Evolutionary conservation across 2,797 vertebrate genomes (phyloP), one percentile per base, ranked within the genome.

Genomic region (Peromyscus attwateri): DNA sequence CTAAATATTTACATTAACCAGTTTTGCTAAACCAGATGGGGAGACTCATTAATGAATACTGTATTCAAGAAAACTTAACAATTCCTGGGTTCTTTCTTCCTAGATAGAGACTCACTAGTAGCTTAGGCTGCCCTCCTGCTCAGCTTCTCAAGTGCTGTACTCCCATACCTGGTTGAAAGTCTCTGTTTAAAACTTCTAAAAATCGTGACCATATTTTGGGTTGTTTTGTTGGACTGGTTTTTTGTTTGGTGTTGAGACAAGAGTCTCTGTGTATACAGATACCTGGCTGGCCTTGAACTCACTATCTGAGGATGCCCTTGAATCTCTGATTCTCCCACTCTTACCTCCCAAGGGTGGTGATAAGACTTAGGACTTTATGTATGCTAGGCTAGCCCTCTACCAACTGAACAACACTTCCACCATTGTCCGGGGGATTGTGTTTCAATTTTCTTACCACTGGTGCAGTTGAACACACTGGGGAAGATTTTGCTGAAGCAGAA

Each of bases 391-490:
- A 64, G 37, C n/a, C 81, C 37, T 64, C 64, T 55, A 37, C 34
- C 34, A 29, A 37, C 68, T 31, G n/a, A 87, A 25, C 68, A 25
- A 55, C 46, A 19, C 46, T 23, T n/a, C 85, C 14, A 40, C 34
- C n/a, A 34, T 31, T 37, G 14, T 73, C 49, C 55, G 2, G 49
- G n/a, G 14, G n/a, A 73, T 43, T 76, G 6, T 37, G 71, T 12
- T 34, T 43, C 37, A 40, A 34, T 89, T 21, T 93, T 98, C 99
- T 98, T 98, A 99, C 99, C 98, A 98, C 98, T 87, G 99, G 99
- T 88, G 99, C 99, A 71, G 99, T 97, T 73, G 99, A 99, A 87
- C 99, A 99, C 98, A 99, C 99, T 90, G 99, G 99, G 89, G 99
- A 99, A 66, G 99, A 99, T 71, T 99, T 99, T 76, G 99, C 99